A percentile compares a stretch with the other conserved stretches of the same genome.
These are phyloP conservation scores for Rhyacichthys aspro DNA, from an alignment of 2,797 vertebrate genomes.

Conservation along the genomic window DNA sequence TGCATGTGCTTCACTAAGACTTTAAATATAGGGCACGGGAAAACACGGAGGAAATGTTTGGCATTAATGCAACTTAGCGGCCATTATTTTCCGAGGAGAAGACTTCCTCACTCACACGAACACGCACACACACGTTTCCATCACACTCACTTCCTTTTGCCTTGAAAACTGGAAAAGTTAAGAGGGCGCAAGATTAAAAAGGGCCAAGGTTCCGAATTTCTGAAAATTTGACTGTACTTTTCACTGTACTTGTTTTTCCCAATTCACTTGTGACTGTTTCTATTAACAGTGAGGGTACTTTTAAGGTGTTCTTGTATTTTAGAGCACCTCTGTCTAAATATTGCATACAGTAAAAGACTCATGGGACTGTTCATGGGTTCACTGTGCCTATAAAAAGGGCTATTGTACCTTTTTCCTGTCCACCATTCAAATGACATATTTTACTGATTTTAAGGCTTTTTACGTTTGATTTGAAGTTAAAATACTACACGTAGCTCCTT, in stretches of 20 bases:
- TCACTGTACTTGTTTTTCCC: no score
- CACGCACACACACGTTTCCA: constrained; percentile 12
- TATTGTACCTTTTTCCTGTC: no score
- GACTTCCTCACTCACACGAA: constrained; percentile 41
- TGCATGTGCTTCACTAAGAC: constrained; percentile 6
- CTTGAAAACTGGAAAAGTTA: constrained; percentile 58
- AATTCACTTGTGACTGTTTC: no score
- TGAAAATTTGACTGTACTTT: no score
- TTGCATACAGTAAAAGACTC: no score
- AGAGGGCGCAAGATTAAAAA: constrained; percentile 18
- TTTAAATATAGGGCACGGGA: constrained; percentile 61
- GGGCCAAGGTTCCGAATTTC: not conserved
- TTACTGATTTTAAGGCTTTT: no score
- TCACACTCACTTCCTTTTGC: constrained; percentile 30
- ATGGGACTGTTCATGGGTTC: no score
- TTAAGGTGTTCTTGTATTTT: constrained; percentile 46
- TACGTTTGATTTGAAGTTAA: no score
- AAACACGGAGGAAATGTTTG: constrained; percentile 67
- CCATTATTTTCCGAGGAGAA: constrained; percentile 68
- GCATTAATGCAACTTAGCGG: constrained; percentile 53
- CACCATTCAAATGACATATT: no score
- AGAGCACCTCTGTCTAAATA: constrained; percentile 20
- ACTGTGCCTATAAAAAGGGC: no score
- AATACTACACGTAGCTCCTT: no score
- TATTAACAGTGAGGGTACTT: constrained; percentile 3